Conservation (phyloP, 2,888 invertebrate species). For the Dynastes maya region DNA sequence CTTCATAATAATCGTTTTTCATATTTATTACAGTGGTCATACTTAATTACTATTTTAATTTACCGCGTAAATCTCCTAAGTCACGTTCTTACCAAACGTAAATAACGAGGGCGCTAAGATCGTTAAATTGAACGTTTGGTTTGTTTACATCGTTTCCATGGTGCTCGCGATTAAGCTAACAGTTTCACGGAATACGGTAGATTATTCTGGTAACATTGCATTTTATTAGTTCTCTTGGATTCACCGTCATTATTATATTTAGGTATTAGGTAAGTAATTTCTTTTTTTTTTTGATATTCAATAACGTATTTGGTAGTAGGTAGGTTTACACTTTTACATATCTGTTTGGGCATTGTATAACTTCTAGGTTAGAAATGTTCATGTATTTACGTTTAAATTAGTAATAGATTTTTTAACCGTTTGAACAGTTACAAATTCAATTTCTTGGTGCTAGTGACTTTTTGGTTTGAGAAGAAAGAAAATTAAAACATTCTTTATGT, state of each 20-base stretch:
- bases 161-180: neutral
- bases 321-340: neutral
- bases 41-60: neutral
- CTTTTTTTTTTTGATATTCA: neutral
- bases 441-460: too few relatives aligned
- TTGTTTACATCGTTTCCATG: slow-evolving; percentile 34
- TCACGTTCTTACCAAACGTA: slow-evolving; percentile 15
- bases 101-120: slow-evolving; percentile 23
- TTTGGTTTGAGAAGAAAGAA: too few relatives aligned
- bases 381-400: too few relatives aligned
- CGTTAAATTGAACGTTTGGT: slow-evolving; percentile 14
- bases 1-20: neutral
- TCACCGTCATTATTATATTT: neutral
- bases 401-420: too few relatives aligned
- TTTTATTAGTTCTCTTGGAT: neutral
- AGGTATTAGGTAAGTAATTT: neutral
- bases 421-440: too few relatives aligned
- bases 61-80: neutral
- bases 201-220: neutral
- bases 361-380: neutral
- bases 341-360: neutral
- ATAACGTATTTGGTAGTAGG: neutral
- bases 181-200: neutral
- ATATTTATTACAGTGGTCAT: neutral
- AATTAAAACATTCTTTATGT: too few relatives aligned